These are phyloP conservation scores for Albula glossodonta DNA, from an alignment of 2,113 vertebrate species.

Conservation along the genomic window DNA sequence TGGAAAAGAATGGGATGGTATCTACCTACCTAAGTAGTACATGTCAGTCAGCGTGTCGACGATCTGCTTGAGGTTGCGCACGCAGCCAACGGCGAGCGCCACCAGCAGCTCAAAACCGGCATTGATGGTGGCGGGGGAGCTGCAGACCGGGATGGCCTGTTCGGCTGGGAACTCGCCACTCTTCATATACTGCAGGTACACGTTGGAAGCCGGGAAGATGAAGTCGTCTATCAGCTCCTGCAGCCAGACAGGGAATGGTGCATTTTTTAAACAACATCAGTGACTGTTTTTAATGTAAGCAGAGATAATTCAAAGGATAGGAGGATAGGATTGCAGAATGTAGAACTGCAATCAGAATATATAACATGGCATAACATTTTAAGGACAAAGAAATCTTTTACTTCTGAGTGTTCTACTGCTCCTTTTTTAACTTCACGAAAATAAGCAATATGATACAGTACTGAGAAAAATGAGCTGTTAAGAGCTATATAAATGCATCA, in stretches of 20 bases:
- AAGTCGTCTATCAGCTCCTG: constrained; percentile 99
- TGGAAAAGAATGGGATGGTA: background rate
- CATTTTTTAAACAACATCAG: too few relatives aligned
- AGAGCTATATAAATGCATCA: background rate
- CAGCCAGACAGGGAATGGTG: constrained; percentile 20
- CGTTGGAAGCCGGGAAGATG: constrained; percentile 98
- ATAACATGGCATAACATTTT: too few relatives aligned
- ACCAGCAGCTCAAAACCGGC: constrained; percentile 96
- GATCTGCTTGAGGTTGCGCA: constrained; percentile 96
- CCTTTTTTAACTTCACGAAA: too few relatives aligned
- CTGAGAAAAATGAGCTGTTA: too few relatives aligned
- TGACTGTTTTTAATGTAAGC: too few relatives aligned
- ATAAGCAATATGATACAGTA: too few relatives aligned
- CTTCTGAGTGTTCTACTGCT: too few relatives aligned
- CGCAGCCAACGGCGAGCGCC: constrained; percentile 92
- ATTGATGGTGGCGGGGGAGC: constrained; percentile 93
- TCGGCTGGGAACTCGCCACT: constrained; percentile 95
- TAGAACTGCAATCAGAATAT: too few relatives aligned
- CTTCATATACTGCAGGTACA: constrained; percentile 98
- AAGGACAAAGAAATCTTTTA: too few relatives aligned
- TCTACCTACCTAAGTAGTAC: constrained; percentile 89
- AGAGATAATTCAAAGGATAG: too few relatives aligned
- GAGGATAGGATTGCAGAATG: too few relatives aligned
- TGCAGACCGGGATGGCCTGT: constrained; percentile 97
- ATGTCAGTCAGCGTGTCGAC: constrained; percentile 98